Percentiles rank a stretch among this genome's conserved stretches.
Conservation (phyloP, 1,140 invertebrate genomes). For the Camponotus vicinus region DNA sequence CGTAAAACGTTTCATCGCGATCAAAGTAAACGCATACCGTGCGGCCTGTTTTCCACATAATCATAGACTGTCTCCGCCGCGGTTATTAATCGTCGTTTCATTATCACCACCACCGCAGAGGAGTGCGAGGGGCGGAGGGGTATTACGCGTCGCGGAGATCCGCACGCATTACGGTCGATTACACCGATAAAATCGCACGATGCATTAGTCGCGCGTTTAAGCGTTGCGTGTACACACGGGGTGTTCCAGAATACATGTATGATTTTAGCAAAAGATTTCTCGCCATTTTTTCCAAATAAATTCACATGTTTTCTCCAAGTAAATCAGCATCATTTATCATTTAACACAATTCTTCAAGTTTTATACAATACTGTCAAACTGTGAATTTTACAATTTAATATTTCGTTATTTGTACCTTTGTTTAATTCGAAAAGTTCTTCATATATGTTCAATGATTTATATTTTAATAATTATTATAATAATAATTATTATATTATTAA, state of each 20-base stretch:
- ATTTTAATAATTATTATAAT: not conserved
- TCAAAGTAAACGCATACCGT: conserved; percentile 49
- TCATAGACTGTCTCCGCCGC: conserved; percentile 50
- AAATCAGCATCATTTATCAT: not conserved
- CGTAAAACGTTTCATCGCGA: conserved; percentile 55
- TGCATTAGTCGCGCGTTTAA: conserved; percentile 51
- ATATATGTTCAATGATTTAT: not conserved
- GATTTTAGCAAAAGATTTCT: not conserved
- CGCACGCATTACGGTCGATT: conserved; percentile 62
- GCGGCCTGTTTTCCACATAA: conserved; percentile 58
- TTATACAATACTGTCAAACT: not conserved
- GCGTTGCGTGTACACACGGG: conserved; percentile 10
- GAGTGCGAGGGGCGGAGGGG: not conserved
- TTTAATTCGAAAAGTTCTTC: not conserved
- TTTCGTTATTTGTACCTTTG: not conserved
- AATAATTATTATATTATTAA: too few relatives aligned
- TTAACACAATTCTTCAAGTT: not conserved
- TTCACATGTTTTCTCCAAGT: not conserved
- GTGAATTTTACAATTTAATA: not conserved
- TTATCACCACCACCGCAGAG: conserved; percentile 47
- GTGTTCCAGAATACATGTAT: not conserved
- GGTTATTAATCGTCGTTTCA: conserved; percentile 67
- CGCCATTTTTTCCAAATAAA: not conserved
- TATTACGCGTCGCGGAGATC: conserved; percentile 55
- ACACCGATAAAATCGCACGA: conserved; percentile 64